These are phyloP conservation scores for Patagioenas fasciata DNA, from an alignment of 2,113 vertebrate genomes.

Conservation along the genomic window DNA sequence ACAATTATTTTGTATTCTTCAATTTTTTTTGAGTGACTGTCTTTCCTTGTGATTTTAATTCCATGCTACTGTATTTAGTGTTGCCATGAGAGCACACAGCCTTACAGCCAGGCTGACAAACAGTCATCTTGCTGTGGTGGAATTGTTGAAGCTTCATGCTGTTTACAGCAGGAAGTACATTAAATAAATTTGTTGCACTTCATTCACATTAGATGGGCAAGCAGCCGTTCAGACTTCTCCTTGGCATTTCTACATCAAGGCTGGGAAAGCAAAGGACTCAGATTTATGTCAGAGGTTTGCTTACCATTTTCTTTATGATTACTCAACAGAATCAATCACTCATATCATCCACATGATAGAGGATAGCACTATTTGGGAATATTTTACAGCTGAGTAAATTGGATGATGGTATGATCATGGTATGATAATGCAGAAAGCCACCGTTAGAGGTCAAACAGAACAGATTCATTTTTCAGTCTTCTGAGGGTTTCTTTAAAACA, in stretches of 20 bases:
- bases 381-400: neutral
- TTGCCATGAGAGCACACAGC: neutral
- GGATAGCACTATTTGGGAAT: neutral
- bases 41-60: neutral
- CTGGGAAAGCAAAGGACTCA: conserved; percentile 23
- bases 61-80: neutral
- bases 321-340: neutral
- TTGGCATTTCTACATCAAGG: neutral
- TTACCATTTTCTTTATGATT: neutral
- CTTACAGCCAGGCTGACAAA: neutral
- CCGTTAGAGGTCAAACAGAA: neutral
- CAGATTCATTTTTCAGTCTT: neutral
- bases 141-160: conserved; percentile 50
- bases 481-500: neutral
- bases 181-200: conserved; percentile 62
- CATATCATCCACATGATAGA: neutral
- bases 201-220: neutral
- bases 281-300: neutral
- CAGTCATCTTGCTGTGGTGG: neutral
- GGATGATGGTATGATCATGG: neutral
- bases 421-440: neutral
- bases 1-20: neutral
- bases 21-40: neutral
- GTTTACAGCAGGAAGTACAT: conserved; percentile 33
- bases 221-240: neutral